Evolutionary conservation across 2,888 invertebrate species (phyloP).

Genomic region (Drosophila dives): DNA sequence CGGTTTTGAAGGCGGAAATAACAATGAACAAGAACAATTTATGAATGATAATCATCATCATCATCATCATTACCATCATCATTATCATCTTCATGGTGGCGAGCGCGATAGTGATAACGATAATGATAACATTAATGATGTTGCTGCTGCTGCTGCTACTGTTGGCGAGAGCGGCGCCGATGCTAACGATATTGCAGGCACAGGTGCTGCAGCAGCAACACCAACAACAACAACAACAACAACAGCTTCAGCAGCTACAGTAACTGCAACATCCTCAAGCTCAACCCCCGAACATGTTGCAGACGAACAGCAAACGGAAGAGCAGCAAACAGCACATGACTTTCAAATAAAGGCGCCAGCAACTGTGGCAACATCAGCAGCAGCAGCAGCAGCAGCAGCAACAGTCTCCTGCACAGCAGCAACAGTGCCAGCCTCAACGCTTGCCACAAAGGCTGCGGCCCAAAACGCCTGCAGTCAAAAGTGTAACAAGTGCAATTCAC

Average conservation of each 20-base stretch:
- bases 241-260: constrained; percentile 2
- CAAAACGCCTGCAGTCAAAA: constrained; percentile 69
- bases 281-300: constrained; percentile 35
- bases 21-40: constrained; percentile 73
- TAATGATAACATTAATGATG: constrained; percentile 28
- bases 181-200: constrained; percentile 12
- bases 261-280: constrained; percentile 29
- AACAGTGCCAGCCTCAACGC: constrained; percentile 26
- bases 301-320: constrained; percentile 18
- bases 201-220: constrained; percentile 26
- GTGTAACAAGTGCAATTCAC: constrained; percentile 82
- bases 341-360: constrained; percentile 4
- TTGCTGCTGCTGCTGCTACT: constrained; percentile 27
- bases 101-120: constrained; percentile 31
- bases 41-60: constrained; percentile 71
- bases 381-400: constrained; percentile 24
- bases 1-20: constrained; percentile 78
- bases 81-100: constrained; percentile 57
- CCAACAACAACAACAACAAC: constrained; percentile 16
- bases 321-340: constrained; percentile 1
- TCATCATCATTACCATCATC: constrained; percentile 72
- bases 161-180: constrained; percentile 2
- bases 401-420: constrained; percentile 37
- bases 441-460: constrained; percentile 16
- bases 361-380: constrained; percentile 25